Conservation (phyloP, 2,797 vertebrate species). For the Zenarchopterus dispar region DNA sequence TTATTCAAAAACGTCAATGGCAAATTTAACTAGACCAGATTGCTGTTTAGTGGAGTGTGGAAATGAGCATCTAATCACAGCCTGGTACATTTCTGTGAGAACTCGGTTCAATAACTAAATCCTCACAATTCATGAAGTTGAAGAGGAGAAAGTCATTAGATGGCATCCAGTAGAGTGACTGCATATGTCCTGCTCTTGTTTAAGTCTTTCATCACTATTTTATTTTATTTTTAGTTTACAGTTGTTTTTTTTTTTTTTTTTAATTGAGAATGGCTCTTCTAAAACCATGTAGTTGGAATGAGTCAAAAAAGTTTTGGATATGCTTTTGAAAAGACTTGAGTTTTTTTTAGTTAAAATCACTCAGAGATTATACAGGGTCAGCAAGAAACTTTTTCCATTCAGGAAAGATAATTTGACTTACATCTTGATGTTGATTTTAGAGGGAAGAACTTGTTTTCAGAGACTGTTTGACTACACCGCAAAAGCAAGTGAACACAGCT, state of each 20-base stretch:
- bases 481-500: conserved; percentile 40
- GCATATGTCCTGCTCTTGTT: background rate
- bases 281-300: background rate
- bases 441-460: conserved; percentile 22
- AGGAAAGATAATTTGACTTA: conserved; percentile 1
- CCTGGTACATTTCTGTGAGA: conserved; percentile 26
- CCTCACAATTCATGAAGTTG: conserved; percentile 19
- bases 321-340: background rate
- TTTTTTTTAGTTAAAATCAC: background rate
- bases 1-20: conserved; percentile 3
- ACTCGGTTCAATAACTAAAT: conserved; percentile 18
- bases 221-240: background rate
- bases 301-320: background rate
- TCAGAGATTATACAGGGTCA: background rate
- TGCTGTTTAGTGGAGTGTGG: conserved; percentile 47
- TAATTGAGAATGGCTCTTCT: background rate
- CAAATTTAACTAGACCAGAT: conserved; percentile 40
- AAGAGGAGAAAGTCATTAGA: conserved; percentile 26
- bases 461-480: conserved; percentile 14
- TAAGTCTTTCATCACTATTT: background rate
- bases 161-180: background rate
- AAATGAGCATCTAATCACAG: conserved; percentile 46
- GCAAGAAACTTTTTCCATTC: background rate
- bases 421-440: conserved; percentile 14
- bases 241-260: too few relatives aligned